These are phyloP conservation scores for Capitella teleta DNA, from an alignment of 1,140 invertebrate species.

Conservation along the genomic window DNA sequence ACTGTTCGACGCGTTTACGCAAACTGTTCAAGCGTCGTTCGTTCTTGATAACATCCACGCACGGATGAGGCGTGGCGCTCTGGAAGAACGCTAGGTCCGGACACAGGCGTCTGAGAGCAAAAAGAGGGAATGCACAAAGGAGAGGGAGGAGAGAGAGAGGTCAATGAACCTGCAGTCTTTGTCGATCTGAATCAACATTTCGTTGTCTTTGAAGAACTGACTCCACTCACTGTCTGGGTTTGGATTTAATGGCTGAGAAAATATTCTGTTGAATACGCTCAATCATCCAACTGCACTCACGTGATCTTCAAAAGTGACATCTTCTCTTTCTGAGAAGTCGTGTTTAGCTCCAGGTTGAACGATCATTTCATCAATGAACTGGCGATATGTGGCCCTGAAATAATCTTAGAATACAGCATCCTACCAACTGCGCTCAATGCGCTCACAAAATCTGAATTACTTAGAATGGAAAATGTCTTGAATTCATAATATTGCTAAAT, in stretches of 20 bases:
- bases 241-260: slow-evolving; percentile 73
- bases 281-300: slow-evolving; percentile 20
- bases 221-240: slow-evolving; percentile 90
- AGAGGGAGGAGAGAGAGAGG: not conserved
- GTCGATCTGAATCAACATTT: slow-evolving; percentile 89
- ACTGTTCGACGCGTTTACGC: slow-evolving; percentile 75
- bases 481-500: not conserved
- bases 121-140: slow-evolving; percentile 12
- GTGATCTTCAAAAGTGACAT: slow-evolving; percentile 35
- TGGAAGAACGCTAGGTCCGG: slow-evolving; percentile 97
- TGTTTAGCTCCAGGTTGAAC: slow-evolving; percentile 37
- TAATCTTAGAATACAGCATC: not conserved
- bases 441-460: not conserved
- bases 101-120: slow-evolving; percentile 62
- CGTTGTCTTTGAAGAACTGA: slow-evolving; percentile 89
- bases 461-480: not conserved
- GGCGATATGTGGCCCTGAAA: slow-evolving; percentile 37
- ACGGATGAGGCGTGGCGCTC: slow-evolving; percentile 71
- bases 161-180: slow-evolving; percentile 74
- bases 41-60: slow-evolving; percentile 24
- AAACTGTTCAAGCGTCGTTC: slow-evolving; percentile 47
- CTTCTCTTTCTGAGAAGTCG: slow-evolving; percentile 41
- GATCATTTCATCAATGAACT: slow-evolving; percentile 63
- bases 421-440: not conserved
- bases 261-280: not conserved